Evolutionary conservation across 2,888 invertebrate genomes (phyloP).

Genomic region (Diarsia dahlii): DNA sequence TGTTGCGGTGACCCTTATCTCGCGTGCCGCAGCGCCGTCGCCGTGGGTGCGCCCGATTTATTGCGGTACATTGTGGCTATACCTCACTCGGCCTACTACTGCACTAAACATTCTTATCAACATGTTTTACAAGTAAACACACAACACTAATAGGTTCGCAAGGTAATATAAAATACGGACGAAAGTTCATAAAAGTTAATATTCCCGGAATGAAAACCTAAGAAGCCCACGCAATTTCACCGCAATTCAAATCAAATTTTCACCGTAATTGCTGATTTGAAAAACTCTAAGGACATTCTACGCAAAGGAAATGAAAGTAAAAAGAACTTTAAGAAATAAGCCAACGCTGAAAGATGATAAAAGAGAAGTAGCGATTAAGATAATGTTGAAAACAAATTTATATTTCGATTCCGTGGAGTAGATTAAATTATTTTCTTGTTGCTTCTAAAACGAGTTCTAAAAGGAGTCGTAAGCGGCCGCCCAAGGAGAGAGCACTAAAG

Average conservation of each 20-base stretch:
- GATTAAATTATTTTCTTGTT: conserved; percentile 88
- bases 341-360: conserved; percentile 78
- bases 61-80: conserved; percentile 79
- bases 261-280: conserved; percentile 72
- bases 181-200: conserved; percentile 20
- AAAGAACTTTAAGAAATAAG: conserved; percentile 76
- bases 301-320: conserved; percentile 75
- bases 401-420: conserved; percentile 84
- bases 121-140: conserved; percentile 22
- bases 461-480: conserved; percentile 77
- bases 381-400: conserved; percentile 87
- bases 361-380: conserved; percentile 84
- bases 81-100: conserved; percentile 73
- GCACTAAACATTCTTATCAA: conserved; percentile 73
- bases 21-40: conserved; percentile 79
- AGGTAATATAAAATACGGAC: conserved; percentile 11
- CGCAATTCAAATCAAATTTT: conserved; percentile 60
- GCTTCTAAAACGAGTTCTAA: conserved; percentile 79
- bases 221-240: conserved; percentile 50
- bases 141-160: neutral
- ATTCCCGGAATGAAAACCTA: conserved; percentile 35
- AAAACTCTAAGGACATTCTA: conserved; percentile 72
- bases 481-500: conserved; percentile 78
- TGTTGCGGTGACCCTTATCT: conserved; percentile 87
- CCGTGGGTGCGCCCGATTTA: conserved; percentile 84